Evolutionary conservation across 1,140 invertebrate species (phyloP).

Genomic region (Dendrolimus punctatus): DNA sequence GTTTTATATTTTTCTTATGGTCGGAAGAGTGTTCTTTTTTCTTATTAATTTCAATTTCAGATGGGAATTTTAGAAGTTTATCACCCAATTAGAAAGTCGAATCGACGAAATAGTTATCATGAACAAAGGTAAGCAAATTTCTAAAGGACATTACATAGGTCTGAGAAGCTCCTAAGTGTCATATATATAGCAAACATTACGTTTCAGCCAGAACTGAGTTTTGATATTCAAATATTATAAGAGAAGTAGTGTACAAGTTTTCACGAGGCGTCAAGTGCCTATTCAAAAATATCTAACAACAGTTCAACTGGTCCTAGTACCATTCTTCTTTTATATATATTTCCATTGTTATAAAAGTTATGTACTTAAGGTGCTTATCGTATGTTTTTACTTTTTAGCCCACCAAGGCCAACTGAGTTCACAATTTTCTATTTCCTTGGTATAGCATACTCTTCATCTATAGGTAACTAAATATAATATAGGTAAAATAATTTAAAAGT

Average conservation of each 20-base stretch:
- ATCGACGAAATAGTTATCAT: constrained; percentile 12
- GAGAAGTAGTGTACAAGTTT: too few species aligned
- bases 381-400: constrained; percentile 35
- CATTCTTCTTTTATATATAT: background rate
- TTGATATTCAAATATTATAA: too few species aligned
- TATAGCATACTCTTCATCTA: constrained; percentile 83
- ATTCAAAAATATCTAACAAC: too few species aligned
- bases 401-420: constrained; percentile 71
- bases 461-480: constrained; percentile 59
- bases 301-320: too few species aligned
- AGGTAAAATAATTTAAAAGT: background rate
- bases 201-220: too few species aligned
- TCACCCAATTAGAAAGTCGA: constrained; percentile 20
- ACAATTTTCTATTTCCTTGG: constrained; percentile 80
- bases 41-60: constrained; percentile 40
- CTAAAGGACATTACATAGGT: background rate
- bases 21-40: constrained; percentile 3
- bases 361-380: background rate
- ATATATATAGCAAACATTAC: too few species aligned
- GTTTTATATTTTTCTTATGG: background rate
- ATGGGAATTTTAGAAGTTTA: constrained; percentile 46
- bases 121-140: constrained; percentile 15
- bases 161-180: too few species aligned
- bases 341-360: background rate
- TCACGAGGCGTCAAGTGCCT: too few species aligned